These are phyloP conservation scores for Marmota monax DNA, from an alignment of 2,113 vertebrate species.

Conservation along the genomic window DNA sequence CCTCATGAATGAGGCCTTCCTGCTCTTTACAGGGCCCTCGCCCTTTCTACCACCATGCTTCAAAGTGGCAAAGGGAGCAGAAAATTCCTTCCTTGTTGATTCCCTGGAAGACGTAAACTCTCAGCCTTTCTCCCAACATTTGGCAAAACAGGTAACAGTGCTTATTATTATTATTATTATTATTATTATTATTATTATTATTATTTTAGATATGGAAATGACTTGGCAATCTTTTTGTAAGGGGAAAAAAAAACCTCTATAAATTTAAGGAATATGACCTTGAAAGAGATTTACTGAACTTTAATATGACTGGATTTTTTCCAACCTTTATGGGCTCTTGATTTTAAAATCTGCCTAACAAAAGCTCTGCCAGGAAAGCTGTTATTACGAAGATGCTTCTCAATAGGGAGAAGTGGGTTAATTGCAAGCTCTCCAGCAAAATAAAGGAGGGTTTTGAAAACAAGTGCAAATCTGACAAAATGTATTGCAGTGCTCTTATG, in stretches of 20 bases:
- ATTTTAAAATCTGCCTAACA: constrained; percentile 90
- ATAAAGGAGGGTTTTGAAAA: constrained; percentile 89
- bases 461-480: constrained; percentile 88
- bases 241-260: constrained; percentile 76
- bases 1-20: constrained; percentile 81
- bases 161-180: not conserved
- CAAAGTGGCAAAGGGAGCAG: constrained; percentile 80
- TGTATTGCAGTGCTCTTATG: constrained; percentile 83
- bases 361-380: constrained; percentile 89
- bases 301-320: constrained; percentile 85
- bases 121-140: constrained; percentile 62
- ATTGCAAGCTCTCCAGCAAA: constrained; percentile 89
- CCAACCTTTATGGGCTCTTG: constrained; percentile 87
- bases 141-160: constrained; percentile 67
- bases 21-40: constrained; percentile 77
- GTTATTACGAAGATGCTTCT: constrained; percentile 89
- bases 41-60: constrained; percentile 85
- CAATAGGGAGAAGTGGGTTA: constrained; percentile 88
- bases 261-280: constrained; percentile 87
- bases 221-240: constrained; percentile 70
- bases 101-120: constrained; percentile 58
- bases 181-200: not conserved
- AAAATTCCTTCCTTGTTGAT: constrained; percentile 77
- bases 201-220: constrained; percentile 59
- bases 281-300: constrained; percentile 89